Base-by-base conservation (phyloP, 2,888 invertebrate genomes). In the Cephalotes varians region DNA sequence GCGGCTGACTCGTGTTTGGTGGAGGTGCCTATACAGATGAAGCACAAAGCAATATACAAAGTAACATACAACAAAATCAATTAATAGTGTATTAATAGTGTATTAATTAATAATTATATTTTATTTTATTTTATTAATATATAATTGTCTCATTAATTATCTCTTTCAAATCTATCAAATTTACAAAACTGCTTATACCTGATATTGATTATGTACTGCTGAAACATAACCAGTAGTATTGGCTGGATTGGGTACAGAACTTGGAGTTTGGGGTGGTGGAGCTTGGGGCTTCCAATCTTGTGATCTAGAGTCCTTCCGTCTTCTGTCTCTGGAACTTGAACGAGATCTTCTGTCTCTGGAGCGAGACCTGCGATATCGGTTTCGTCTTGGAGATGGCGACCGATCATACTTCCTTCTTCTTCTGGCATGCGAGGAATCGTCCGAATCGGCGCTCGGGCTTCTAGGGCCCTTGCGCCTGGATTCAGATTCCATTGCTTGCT, bases 1-100 rank as follows among this genome's bases (percentile, higher is more conserved):
- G 94, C 21, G 94, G 93, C 85, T 93, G 94, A 85, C 92, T 93
- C 21, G 94, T 93, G 65, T 93, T 94, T 0, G 94, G 93, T 12
- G 94, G 94, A 3, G 94, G 92, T 64, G 92, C 91, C 94, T 94
- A 2, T 18, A 28, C 1, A 64, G 10, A 28, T 10, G 0, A 65
- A 77, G 15, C 49, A 51, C 1, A 65, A 77, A 67, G 56, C 15
- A 67, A 34, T 31, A 15, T 31, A 44, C 40, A 18, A 34, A 62
- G 18, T n/a, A n/a, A n/a, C 65, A 28, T 72, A 21, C 1, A 56
- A 67, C 6, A 65, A 58, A 47, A 7, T 47, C 44, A 69, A 34
- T 47, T 0, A n/a, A 1, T 40, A 40, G 3, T 40, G 4, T n/a
- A n/a, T n/a, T n/a, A n/a, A n/a, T n/a, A n/a, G n/a, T n/a, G n/a